Evolutionary conservation across 1,140 invertebrate species (phyloP).

Genomic region (Carposina sasakii): DNA sequence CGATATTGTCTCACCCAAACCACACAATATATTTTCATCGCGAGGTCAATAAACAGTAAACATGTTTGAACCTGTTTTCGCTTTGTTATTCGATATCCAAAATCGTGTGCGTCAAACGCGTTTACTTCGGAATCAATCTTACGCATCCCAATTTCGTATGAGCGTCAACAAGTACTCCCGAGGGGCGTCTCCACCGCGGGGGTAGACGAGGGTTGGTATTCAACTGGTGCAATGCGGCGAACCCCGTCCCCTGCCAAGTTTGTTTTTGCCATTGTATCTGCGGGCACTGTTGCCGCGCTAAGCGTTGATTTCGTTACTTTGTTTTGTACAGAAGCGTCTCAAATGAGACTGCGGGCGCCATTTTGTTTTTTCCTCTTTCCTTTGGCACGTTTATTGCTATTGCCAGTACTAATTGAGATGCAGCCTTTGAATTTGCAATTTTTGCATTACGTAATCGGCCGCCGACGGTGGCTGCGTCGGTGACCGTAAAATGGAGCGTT

Average conservation of each 20-base stretch:
- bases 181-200: slow-evolving; percentile 10
- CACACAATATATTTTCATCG: no score
- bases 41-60: no score
- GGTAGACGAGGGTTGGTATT: slow-evolving; percentile 46
- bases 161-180: slow-evolving; percentile 56
- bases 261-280: slow-evolving; percentile 57
- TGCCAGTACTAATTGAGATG: slow-evolving; percentile 27
- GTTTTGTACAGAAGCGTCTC: slow-evolving; percentile 44
- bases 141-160: slow-evolving; percentile 35
- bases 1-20: no score
- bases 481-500: no score
- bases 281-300: slow-evolving; percentile 48
- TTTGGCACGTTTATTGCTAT: slow-evolving; percentile 30
- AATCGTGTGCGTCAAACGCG: no score
- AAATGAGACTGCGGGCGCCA: slow-evolving; percentile 35
- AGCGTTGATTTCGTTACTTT: slow-evolving; percentile 54
- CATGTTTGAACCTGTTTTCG: no score
- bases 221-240: slow-evolving; percentile 69
- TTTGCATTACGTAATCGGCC: no score
- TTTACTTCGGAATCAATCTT: slow-evolving; percentile 44
- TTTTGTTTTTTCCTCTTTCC: slow-evolving; percentile 34
- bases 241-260: slow-evolving; percentile 42
- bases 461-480: no score
- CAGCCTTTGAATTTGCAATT: slow-evolving; percentile 18
- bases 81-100: no score